Evolutionary conservation across 2,888 invertebrate genomes (phyloP).

Genomic region (Clitarchus hookeri): DNA sequence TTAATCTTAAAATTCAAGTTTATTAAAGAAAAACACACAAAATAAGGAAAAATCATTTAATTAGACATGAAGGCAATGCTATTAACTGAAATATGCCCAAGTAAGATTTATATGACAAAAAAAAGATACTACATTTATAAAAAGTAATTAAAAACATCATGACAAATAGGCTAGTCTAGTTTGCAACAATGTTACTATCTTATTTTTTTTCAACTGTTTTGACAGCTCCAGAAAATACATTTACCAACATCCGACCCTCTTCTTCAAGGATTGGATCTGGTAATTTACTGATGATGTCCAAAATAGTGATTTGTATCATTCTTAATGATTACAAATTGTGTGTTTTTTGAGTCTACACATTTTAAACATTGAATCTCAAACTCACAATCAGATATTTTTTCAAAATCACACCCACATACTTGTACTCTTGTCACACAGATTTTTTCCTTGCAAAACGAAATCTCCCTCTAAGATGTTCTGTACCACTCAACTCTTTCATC

Average conservation of each 20-base stretch:
- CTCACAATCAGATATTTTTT: not conserved
- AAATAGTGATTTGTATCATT: not conserved
- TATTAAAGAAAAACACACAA: not conserved
- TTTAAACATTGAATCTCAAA: not conserved
- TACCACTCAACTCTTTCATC: not conserved
- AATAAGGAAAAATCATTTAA: not conserved
- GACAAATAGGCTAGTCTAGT: not conserved
- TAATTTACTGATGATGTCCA: not conserved
- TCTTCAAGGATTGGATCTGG: not conserved
- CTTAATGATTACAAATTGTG: not conserved
- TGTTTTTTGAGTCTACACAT: not conserved
- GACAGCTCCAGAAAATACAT: not conserved
- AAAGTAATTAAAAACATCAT: not conserved
- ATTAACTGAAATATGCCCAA: not conserved
- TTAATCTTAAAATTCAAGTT: not conserved
- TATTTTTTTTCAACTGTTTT: no score
- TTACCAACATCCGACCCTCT: conserved; percentile 2
- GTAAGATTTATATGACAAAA: not conserved
- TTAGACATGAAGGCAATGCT: not conserved
- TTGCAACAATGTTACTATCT: no score
- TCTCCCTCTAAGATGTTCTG: not conserved
- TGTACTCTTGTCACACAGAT: not conserved
- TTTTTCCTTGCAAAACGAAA: not conserved
- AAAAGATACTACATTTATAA: not conserved
- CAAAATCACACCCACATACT: not conserved